phyloP scores from a whole-genome alignment of 2,888 invertebrate species.

The Amorpha juglandis region DNA sequence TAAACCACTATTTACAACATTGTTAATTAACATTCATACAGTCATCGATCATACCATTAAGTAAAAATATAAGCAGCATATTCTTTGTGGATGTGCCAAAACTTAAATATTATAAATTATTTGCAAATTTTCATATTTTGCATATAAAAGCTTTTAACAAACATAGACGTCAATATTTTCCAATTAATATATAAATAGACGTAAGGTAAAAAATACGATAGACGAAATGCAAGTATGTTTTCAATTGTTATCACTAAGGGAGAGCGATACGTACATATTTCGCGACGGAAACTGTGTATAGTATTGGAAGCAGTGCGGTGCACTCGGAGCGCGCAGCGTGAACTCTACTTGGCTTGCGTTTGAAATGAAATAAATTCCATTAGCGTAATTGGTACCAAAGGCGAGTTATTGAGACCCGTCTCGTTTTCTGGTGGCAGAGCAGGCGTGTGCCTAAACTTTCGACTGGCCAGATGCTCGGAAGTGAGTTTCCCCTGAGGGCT shows the following conservation, averaged over 20 bases:
- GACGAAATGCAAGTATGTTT: conserved; percentile 4
- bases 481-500: conserved; percentile 1
- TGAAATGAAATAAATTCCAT: conserved; percentile 78
- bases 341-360: conserved; percentile 43
- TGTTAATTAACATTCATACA: too few relatives aligned
- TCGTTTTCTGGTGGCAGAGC: conserved; percentile 31
- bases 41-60: too few relatives aligned
- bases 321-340: conserved; percentile 42
- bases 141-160: conserved; percentile 28
- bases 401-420: conserved; percentile 56
- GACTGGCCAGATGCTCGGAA: conserved; percentile 17
- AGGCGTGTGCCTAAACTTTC: conserved; percentile 20
- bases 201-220: too few relatives aligned
- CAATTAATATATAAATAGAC: too few relatives aligned
- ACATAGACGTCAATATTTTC: background rate
- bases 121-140: background rate
- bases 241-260: conserved; percentile 1
- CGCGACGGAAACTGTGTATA: conserved; percentile 24
- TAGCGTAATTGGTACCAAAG: conserved; percentile 73
- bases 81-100: too few relatives aligned
- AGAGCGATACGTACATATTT: conserved; percentile 8
- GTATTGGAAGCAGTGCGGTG: conserved; percentile 43
- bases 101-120: too few relatives aligned
- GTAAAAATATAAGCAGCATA: too few relatives aligned
- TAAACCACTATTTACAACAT: too few relatives aligned